These are phyloP conservation scores for Eciton burchellii DNA, from an alignment of 1,140 invertebrate genomes.

Conservation along the genomic window DNA sequence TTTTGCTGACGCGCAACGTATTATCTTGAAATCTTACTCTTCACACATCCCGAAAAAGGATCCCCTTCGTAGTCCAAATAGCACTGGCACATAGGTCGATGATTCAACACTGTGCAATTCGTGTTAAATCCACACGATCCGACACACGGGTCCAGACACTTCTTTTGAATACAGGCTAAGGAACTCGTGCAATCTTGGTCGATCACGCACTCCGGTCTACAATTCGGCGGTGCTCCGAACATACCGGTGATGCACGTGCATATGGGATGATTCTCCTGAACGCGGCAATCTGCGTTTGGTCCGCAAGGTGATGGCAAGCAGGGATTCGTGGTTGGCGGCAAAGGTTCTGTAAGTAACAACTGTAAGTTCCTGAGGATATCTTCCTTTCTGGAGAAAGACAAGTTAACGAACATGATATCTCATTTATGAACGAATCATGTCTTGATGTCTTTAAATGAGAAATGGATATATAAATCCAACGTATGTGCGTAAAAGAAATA, in stretches of 20 bases:
- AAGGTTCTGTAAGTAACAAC: constrained; percentile 61
- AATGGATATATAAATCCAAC: too few relatives aligned
- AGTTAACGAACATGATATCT: not conserved
- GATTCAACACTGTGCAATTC: constrained; percentile 91
- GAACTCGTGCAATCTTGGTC: constrained; percentile 92
- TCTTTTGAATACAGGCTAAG: constrained; percentile 91
- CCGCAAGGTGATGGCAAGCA: constrained; percentile 94
- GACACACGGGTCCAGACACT: constrained; percentile 92
- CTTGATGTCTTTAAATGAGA: too few relatives aligned
- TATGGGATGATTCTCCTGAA: constrained; percentile 89
- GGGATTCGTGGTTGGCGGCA: constrained; percentile 86
- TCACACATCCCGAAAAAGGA: constrained; percentile 91
- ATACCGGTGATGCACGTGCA: constrained; percentile 92
- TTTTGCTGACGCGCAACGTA: too few relatives aligned
- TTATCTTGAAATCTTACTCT: constrained; percentile 85
- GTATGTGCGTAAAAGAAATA: too few relatives aligned
- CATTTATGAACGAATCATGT: not conserved
- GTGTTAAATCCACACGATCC: constrained; percentile 94
- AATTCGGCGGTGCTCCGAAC: constrained; percentile 93
- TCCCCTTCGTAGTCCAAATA: constrained; percentile 92
- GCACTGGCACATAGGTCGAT: constrained; percentile 92
- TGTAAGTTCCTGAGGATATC: not conserved
- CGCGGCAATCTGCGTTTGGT: constrained; percentile 91
- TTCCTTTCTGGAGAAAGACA: not conserved
- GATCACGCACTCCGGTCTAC: constrained; percentile 92